phyloP scores from a whole-genome alignment of 1,140 invertebrate species.

The Diorhabda sublineata region DNA sequence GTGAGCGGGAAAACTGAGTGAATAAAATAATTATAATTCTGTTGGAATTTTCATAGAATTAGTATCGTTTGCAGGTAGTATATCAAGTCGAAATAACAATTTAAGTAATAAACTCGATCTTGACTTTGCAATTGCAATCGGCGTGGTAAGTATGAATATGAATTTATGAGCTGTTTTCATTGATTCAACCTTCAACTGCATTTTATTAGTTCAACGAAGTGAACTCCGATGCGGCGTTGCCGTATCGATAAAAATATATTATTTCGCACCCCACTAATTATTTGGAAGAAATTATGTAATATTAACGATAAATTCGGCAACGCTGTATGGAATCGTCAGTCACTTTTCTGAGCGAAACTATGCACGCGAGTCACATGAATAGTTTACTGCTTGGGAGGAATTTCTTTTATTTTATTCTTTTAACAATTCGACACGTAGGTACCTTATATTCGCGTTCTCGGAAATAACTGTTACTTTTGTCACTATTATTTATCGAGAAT shows the following conservation, averaged over 20 bases:
- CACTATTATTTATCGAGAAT: background rate
- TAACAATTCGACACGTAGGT: background rate
- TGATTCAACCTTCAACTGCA: slow-evolving; percentile 21
- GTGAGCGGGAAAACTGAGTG: too few relatives aligned
- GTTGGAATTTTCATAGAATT: too few relatives aligned
- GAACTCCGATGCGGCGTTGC: background rate
- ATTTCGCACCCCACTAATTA: too few relatives aligned
- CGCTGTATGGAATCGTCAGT: background rate
- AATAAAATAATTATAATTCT: too few relatives aligned
- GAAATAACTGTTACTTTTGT: background rate
- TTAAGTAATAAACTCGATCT: background rate
- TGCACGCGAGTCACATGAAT: background rate
- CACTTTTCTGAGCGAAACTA: background rate
- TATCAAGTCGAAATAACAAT: background rate
- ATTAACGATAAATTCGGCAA: background rate
- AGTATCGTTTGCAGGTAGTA: too few relatives aligned
- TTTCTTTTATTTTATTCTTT: background rate
- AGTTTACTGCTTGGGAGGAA: background rate
- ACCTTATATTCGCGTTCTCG: background rate
- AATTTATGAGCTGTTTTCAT: slow-evolving; percentile 9
- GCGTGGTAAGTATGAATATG: background rate
- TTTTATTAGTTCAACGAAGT: slow-evolving; percentile 21
- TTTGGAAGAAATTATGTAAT: too few relatives aligned
- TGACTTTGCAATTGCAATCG: slow-evolving; percentile 1
- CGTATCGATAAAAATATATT: too few relatives aligned